A percentile compares a stretch with the other conserved stretches of the same genome.
phyloP scores from a whole-genome alignment of 2,113 vertebrate genomes.

The Hucho hucho region DNA sequence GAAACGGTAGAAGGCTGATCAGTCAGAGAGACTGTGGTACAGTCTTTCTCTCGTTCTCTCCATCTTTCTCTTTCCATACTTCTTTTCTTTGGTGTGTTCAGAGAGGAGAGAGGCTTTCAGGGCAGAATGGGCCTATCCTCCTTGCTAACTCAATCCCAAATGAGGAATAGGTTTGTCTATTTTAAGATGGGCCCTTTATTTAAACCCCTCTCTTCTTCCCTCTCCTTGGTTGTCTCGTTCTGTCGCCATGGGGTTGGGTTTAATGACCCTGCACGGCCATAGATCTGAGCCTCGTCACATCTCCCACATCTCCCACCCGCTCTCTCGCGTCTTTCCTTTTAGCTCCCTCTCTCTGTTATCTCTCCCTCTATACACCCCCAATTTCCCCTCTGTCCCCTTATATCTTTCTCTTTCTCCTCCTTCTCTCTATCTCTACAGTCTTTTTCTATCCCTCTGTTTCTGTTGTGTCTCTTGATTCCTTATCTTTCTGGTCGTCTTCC shows the following conservation, averaged over 20 bases:
- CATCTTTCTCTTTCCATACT: background rate
- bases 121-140: conserved; percentile 56
- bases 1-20: background rate
- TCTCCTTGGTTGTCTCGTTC: conserved; percentile 33
- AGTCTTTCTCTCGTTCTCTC: background rate
- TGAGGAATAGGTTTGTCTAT: conserved; percentile 73
- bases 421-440: background rate
- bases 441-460: background rate
- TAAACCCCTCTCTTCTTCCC: conserved; percentile 41
- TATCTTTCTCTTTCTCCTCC: background rate
- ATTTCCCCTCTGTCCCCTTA: background rate
- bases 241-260: conserved; percentile 64
- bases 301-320: conserved; percentile 44
- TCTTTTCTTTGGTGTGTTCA: background rate
- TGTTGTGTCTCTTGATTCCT: background rate
- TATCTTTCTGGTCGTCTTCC: no score
- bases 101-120: conserved; percentile 22
- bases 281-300: conserved; percentile 60
- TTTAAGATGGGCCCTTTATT: conserved; percentile 66
- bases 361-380: background rate
- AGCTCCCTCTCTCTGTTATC: conserved; percentile 41
- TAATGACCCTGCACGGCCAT: conserved; percentile 67
- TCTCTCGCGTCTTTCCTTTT: background rate
- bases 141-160: conserved; percentile 64
- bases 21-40: background rate